Base-by-base conservation (phyloP, 2,113 vertebrate genomes). In the Psephotus haematonotus region DNA sequence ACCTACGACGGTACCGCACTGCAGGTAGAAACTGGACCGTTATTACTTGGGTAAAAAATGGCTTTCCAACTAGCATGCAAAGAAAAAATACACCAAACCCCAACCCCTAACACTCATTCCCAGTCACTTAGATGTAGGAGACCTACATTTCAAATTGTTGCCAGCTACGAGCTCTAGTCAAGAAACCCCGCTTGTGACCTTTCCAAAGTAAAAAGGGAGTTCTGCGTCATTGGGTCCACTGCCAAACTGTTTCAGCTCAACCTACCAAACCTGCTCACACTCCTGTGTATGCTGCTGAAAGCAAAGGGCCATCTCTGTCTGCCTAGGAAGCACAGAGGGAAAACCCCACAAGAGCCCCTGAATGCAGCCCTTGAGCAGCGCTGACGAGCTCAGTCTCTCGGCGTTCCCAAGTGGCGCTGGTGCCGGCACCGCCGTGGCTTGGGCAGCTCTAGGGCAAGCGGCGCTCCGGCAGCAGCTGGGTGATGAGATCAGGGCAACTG, bases 31-130 rank as follows among this genome's bases (percentile, higher is more conserved):
- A 85, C 39, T 81, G 94, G 92, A 96, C 91, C 94, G 62, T 84
- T 63, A 75, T 92, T 57, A 88, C 92, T 93, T 57, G 86, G 86
- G 91, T 93, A 95, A 85, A 81, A 83, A 90, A 92, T 50, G 84
- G 88, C 86, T 82, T 94, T 74, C 88, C 95, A 86, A 92, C 88
- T 93, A 83, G 93, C 97, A 97, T 97, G 97, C 97, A 97, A 92
- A 78, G 93, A 87, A 96, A 97, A 95, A 91, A 84, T 81, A 96
- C 86, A 91, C 96, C 95, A 83, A 81, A 41, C 60, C 95, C 96
- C 88, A 90, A 92, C 83, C 93, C 67, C 78, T 69, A 93, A 89
- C 76, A 90, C 94, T 96, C 31, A 79, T 55, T 82, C 92, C 94
- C 96, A 78, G 31, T 91, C 78, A 59, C 82, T 83, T 31, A 65